Conservation (phyloP, 2,113 vertebrate genomes). For the Edolisoma coerulescens region DNA sequence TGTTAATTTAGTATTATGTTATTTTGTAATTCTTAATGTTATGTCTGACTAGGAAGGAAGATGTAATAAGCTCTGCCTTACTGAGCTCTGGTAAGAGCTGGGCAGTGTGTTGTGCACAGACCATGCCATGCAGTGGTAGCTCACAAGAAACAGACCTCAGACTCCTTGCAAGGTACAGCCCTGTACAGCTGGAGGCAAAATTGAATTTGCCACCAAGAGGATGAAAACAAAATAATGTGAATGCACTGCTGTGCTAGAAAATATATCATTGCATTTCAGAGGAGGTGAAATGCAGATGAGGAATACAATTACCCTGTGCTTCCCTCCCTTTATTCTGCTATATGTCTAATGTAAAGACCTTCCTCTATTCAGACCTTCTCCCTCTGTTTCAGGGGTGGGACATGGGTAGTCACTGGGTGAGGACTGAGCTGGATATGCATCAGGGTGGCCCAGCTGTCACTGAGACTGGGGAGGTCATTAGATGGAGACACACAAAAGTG, state of each 20-base stretch:
- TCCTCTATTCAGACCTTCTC: neutral
- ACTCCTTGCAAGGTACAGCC: neutral
- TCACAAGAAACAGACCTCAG: neutral
- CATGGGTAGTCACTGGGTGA: accelerated
- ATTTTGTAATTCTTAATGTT: neutral
- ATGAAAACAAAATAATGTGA: neutral
- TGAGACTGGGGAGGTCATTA: neutral
- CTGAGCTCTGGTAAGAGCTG: neutral
- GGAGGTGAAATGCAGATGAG: neutral
- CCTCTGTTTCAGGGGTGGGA: neutral
- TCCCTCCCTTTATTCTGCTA: neutral
- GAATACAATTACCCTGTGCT: neutral
- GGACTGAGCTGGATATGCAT: neutral
- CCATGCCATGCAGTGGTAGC: neutral
- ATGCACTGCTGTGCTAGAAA: neutral
- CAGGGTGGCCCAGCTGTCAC: neutral
- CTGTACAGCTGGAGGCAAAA: neutral
- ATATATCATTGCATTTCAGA: neutral
- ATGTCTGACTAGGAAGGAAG: neutral
- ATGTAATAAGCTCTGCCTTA: neutral
- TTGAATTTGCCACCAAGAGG: neutral
- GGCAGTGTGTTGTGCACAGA: neutral
- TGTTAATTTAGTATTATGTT: neutral
- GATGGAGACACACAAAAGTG: neutral
- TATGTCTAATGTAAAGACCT: neutral